A percentile compares a stretch with the other conserved stretches of the same genome.
Conservation (phyloP, 2,113 vertebrate genomes). For the Hippolais icterina region DNA sequence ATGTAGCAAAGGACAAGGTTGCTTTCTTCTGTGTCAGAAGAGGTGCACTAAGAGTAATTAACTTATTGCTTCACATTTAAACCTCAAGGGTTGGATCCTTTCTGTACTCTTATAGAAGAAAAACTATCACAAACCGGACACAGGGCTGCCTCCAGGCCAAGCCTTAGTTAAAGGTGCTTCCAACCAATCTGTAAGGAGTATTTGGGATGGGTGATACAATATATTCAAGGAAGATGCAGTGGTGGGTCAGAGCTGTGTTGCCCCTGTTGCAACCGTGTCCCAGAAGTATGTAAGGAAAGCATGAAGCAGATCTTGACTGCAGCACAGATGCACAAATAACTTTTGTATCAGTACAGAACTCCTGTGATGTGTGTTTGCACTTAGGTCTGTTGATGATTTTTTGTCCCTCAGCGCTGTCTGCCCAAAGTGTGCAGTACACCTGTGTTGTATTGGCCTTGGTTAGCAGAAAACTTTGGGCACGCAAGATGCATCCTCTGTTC, state of each 20-base stretch:
- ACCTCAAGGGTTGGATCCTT: neutral
- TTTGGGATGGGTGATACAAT: neutral
- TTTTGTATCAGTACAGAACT: neutral
- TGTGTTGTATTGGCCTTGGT: neutral
- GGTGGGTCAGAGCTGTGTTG: neutral
- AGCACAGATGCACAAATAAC: rapidly evolving
- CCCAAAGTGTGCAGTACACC: neutral
- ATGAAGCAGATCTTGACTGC: rapidly evolving
- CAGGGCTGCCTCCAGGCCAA: neutral
- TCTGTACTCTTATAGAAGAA: neutral
- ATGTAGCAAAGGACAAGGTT: neutral
- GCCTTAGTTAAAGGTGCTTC: neutral
- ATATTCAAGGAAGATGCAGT: neutral
- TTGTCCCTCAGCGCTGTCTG: neutral
- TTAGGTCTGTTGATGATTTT: neutral
- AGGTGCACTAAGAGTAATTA: neutral
- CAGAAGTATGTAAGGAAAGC: rapidly evolving
- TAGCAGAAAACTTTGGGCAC: neutral
- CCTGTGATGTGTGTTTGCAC: neutral
- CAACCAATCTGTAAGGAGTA: neutral
- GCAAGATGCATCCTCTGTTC: neutral
- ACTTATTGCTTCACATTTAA: neutral
- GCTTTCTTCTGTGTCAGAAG: neutral
- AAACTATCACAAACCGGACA: neutral
- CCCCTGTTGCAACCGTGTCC: neutral